Conservation (phyloP, 2,797 vertebrate genomes). For the Spea hammondii region DNA sequence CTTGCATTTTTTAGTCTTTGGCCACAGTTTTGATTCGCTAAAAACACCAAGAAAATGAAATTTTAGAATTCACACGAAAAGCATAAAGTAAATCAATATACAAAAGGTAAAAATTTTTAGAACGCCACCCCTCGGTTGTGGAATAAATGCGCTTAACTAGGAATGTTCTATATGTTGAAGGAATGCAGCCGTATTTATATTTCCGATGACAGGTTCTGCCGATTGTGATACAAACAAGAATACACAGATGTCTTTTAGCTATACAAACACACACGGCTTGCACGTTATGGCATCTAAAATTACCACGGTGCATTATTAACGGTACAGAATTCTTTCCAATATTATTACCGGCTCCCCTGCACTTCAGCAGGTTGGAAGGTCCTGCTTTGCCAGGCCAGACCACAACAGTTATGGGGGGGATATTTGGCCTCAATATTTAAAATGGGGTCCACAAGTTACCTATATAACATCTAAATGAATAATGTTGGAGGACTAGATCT, state of each 20-base stretch:
- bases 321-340: not conserved
- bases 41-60: too few relatives aligned
- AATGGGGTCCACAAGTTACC: not conserved
- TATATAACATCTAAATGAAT: too few relatives aligned
- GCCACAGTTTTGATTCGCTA: too few relatives aligned
- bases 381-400: not conserved
- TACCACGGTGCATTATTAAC: conserved; percentile 6
- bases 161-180: not conserved
- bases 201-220: not conserved
- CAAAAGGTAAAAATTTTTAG: too few relatives aligned
- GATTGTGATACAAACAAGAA: not conserved
- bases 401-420: not conserved
- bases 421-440: not conserved
- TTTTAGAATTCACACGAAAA: too few relatives aligned
- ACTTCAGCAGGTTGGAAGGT: not conserved
- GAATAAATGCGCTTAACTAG: too few relatives aligned
- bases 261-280: not conserved
- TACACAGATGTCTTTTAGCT: not conserved
- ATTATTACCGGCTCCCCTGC: not conserved
- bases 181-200: not conserved
- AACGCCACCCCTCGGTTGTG: too few relatives aligned
- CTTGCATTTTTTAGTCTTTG: too few relatives aligned
- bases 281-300: not conserved
- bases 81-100: too few relatives aligned
- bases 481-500: too few relatives aligned